Conservation (phyloP, 2,797 vertebrate species). For the Notolepis coatsorum region DNA sequence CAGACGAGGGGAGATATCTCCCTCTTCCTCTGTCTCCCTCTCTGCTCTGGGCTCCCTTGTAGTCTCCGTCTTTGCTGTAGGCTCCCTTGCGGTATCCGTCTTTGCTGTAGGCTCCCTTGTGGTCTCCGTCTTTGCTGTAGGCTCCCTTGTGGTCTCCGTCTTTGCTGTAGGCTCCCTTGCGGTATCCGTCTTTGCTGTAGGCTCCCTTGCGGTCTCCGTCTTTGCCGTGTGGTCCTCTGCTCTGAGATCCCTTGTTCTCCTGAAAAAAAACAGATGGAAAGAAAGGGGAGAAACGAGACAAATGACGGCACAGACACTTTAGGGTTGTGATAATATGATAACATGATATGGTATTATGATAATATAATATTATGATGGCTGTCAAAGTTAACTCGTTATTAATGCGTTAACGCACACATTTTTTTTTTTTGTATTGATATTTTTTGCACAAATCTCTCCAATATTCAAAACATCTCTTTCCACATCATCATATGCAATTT, state of each 20-base stretch:
- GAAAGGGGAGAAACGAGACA: constrained; percentile 14
- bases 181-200: constrained; percentile 61
- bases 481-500: too few species aligned
- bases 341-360: too few species aligned
- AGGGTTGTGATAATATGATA: too few species aligned
- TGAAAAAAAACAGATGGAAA: constrained; percentile 23
- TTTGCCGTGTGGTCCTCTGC: constrained; percentile 46
- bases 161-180: constrained; percentile 47
- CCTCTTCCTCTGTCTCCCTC: constrained; percentile 52
- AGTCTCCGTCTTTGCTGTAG: constrained; percentile 61
- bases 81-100: constrained; percentile 47
- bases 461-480: too few species aligned
- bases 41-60: constrained; percentile 48
- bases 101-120: constrained; percentile 47
- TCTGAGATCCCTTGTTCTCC: constrained; percentile 53
- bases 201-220: constrained; percentile 47
- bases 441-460: too few species aligned
- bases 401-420: too few species aligned
- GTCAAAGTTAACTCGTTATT: too few species aligned
- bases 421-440: too few species aligned
- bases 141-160: constrained; percentile 47
- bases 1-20: constrained; percentile 50
- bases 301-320: too few species aligned
- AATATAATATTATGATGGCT: too few species aligned
- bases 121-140: constrained; percentile 61